A percentile compares a stretch with the other conserved stretches of the same genome.
phyloP scores from a whole-genome alignment of 1,140 invertebrate species.

The Drosophila kohkoa region DNA sequence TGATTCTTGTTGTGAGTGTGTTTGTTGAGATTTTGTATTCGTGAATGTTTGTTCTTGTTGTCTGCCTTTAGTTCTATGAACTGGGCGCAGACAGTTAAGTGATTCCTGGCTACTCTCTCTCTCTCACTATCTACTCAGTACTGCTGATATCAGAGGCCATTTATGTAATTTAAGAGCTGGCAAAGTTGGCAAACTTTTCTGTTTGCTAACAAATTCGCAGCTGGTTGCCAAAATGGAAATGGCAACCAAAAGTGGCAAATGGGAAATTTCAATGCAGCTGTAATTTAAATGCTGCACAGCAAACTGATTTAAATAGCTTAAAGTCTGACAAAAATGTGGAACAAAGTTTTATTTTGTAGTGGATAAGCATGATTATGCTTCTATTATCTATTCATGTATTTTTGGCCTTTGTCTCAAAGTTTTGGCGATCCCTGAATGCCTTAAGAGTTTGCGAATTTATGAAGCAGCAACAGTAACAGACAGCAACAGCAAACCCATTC shows the following conservation, averaged over 20 bases:
- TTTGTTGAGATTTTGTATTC: conserved; percentile 49
- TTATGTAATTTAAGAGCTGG: conserved; percentile 50
- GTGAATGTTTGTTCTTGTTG: conserved; percentile 29
- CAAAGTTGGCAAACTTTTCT: conserved; percentile 31
- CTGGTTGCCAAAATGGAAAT: conserved; percentile 28
- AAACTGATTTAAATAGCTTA: neutral
- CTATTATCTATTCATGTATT: conserved; percentile 26
- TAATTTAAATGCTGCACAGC: conserved; percentile 4
- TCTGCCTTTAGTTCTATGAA: conserved; percentile 37
- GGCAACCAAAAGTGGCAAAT: conserved; percentile 8
- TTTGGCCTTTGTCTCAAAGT: conserved; percentile 16
- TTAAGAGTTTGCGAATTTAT: conserved; percentile 21
- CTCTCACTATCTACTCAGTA: neutral
- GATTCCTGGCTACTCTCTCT: conserved; percentile 29
- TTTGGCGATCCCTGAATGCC: conserved; percentile 5
- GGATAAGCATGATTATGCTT: conserved; percentile 6
- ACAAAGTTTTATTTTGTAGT: neutral
- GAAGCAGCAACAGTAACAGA: conserved; percentile 6
- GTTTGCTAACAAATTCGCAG: conserved; percentile 3
- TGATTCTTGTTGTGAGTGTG: conserved; percentile 5
- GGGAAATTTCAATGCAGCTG: conserved; percentile 12
- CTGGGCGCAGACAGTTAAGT: conserved; percentile 47
- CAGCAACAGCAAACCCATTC: conserved; percentile 15
- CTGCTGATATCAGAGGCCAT: conserved; percentile 27
- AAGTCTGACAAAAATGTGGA: neutral